A percentile compares a stretch with the other conserved stretches of the same genome.
These are phyloP conservation scores for Morus bassanus DNA, from an alignment of 2,797 vertebrate species.

Conservation along the genomic window DNA sequence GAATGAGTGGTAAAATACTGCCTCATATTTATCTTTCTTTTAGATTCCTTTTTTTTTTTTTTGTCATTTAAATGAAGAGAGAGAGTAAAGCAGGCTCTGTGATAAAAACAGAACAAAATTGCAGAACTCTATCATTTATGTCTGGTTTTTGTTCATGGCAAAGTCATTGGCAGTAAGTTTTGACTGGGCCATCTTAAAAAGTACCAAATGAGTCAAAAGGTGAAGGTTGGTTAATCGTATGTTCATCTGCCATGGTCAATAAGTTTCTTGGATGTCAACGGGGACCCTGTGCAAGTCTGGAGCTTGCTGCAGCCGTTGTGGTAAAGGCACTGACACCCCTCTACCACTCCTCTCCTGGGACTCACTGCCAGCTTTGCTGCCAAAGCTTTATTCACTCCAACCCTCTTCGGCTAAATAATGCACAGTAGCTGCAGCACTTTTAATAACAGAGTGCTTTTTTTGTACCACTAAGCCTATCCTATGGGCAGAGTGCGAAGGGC, in stretches of 20 bases:
- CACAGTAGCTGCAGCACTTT: fast-evolving
- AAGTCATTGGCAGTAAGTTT: background rate
- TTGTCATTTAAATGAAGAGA: background rate
- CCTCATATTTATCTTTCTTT: background rate
- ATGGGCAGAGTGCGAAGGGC: background rate
- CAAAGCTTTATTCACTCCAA: background rate
- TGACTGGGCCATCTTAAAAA: background rate
- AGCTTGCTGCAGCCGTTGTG: background rate
- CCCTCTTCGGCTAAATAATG: background rate
- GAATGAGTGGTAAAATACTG: background rate
- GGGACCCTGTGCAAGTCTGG: fast-evolving
- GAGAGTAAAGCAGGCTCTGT: background rate
- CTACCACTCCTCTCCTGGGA: background rate
- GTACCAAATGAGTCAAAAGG: background rate
- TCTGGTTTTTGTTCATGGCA: background rate
- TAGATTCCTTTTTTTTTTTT: too few relatives aligned
- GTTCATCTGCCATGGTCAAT: background rate
- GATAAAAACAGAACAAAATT: background rate
- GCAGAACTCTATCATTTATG: background rate
- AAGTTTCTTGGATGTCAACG: background rate
- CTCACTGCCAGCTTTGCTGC: background rate
- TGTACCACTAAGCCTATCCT: background rate
- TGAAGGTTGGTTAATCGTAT: background rate
- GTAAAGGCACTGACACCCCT: background rate
- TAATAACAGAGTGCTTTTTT: background rate